Base-by-base conservation (phyloP, 2,888 invertebrate species). In the Cyrtodaria siliqua region DNA sequence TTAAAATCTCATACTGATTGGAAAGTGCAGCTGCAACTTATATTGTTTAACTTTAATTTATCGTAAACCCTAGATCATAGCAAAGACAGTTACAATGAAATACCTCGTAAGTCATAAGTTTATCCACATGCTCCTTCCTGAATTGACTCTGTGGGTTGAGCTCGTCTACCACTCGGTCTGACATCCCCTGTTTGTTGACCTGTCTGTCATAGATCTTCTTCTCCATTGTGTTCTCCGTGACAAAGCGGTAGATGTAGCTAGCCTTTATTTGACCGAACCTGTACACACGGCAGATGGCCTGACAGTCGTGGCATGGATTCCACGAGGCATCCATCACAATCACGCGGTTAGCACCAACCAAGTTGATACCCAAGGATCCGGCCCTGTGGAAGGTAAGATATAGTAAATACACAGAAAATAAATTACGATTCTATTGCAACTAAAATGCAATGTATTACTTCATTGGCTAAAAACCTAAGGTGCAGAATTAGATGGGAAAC, bases 281-380 rank as follows among this genome's bases (percentile, higher is more conserved):
- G 92, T 97, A 98, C 47, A 99, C 98, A 85, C 99, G 94, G 92
- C 99, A 99, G 16, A 99, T 98, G 33, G 99, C 99, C 94, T 93
- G 93, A 75, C 92, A 92, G 91, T 99, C 99, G 90, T 99, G 99
- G 91, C 99, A 99, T 0, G 99, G 99, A 94, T 99, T 99, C 99
- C 99, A 99, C 44, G 98, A 98, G 16, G 99, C 99, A 93, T 99
- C 99, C 90, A 99, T 96, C 57, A 99, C 98, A 2, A 99, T 98
- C 4, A 99, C 99, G 38, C 99, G 95, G 93, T 99, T 99, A 0
- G 99, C 99, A 18, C 99, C 98, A 23, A 98, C 97, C 79, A 99
- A 95, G 94, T 99, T 99, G 82, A 99, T 99, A 9, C 99, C 99
- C 38, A 99, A 94, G 16, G 98, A 98, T 1, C 99, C 99, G 42